Percentiles rank a stretch among this genome's conserved stretches.
phyloP scores from a whole-genome alignment of 2,113 vertebrate genomes.

The Rhabdornis inornatus region DNA sequence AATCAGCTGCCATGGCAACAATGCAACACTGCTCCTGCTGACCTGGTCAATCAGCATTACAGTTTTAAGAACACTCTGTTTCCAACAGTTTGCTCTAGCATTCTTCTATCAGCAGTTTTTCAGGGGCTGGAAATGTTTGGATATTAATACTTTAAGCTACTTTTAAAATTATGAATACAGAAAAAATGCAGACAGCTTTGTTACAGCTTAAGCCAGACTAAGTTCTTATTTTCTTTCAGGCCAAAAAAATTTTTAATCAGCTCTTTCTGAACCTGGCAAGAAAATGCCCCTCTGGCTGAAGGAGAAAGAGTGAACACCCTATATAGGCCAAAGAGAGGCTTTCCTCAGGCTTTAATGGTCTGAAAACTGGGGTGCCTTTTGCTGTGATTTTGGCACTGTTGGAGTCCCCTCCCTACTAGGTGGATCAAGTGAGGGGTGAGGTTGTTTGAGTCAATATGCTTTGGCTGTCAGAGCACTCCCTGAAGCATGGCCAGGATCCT shows the following conservation, averaged over 20 bases:
- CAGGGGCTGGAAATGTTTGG: not conserved
- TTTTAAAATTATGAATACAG: conserved; percentile 17
- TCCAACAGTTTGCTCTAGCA: not conserved
- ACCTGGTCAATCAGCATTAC: not conserved
- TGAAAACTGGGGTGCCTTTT: not conserved
- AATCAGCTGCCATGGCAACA: not conserved
- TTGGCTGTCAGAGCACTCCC: not conserved
- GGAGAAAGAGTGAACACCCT: not conserved
- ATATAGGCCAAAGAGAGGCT: not conserved
- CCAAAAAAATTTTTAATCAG: conserved; percentile 4
- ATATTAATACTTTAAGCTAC: conserved; percentile 33
- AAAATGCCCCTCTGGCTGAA: not conserved
- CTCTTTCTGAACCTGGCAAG: not conserved
- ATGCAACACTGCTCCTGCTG: not conserved
- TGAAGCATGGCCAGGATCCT: fast-evolving
- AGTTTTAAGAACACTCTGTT: not conserved
- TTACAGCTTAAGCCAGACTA: conserved; percentile 30
- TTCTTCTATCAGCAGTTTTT: conserved; percentile 3
- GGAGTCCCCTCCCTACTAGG: not conserved
- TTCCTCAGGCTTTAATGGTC: not conserved
- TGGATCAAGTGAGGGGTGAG: fast-evolving
- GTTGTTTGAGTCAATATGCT: not conserved
- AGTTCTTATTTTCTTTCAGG: conserved; percentile 8
- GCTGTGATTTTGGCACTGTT: not conserved
- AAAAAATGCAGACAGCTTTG: conserved; percentile 25